Conservation (phyloP, 2,797 vertebrate species). For the Falco columbarius region DNA sequence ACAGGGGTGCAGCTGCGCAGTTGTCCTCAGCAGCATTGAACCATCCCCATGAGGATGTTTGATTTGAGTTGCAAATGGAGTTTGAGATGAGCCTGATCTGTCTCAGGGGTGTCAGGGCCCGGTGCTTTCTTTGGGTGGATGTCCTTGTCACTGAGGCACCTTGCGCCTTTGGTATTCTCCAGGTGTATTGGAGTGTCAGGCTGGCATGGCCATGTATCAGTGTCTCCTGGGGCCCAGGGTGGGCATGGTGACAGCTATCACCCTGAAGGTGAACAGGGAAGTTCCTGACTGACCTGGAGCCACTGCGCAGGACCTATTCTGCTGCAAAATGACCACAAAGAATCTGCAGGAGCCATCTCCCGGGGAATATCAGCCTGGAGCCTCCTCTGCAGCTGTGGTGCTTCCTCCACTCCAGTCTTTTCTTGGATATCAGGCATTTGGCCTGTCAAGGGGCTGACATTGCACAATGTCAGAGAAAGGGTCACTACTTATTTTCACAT, state of each 20-base stretch:
- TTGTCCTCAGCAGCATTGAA: background rate
- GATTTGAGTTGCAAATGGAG: background rate
- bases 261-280: background rate
- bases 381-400: background rate
- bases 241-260: background rate
- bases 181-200: background rate
- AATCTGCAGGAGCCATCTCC: background rate
- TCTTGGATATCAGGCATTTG: background rate
- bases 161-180: background rate
- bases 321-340: background rate
- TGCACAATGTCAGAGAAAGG: background rate
- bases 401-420: background rate
- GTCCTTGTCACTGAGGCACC: background rate
- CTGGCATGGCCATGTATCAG: background rate
- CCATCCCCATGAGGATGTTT: background rate
- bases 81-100: background rate
- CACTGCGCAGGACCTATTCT: background rate
- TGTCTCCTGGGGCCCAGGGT: background rate
- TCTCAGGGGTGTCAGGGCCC: background rate
- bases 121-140: fast-evolving
- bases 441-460: background rate
- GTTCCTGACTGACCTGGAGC: background rate
- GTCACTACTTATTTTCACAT: background rate
- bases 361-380: background rate
- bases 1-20: fast-evolving